Evolutionary conservation across 2,888 invertebrate genomes (phyloP).

Genomic region (Dendrolimus houi): DNA sequence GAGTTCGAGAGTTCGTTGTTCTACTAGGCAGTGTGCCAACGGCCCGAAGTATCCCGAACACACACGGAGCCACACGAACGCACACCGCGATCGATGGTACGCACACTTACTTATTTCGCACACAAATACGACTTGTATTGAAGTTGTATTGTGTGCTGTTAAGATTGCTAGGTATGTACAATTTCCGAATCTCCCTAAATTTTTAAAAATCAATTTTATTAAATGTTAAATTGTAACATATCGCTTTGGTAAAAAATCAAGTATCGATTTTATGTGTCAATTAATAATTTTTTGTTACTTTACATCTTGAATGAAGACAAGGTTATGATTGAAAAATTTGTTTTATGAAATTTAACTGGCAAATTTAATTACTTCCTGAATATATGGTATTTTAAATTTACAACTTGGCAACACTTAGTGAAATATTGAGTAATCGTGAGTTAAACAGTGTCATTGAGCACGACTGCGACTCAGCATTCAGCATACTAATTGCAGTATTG

Average conservation of each 20-base stretch:
- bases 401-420: constrained; percentile 10
- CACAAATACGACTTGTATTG: constrained; percentile 11
- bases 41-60: constrained; percentile 40
- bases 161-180: constrained; percentile 1
- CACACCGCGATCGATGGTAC: constrained; percentile 25
- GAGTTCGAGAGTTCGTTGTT: constrained; percentile 65
- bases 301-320: no score
- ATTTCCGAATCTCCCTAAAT: no score
- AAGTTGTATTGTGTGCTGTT: constrained; percentile 2
- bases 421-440: constrained; percentile 40
- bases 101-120: constrained; percentile 26
- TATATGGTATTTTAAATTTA: no score
- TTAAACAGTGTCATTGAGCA: constrained; percentile 41
- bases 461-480: constrained; percentile 18
- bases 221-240: no score
- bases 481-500: constrained; percentile 15
- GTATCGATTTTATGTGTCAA: no score
- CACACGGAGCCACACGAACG: constrained; percentile 27
- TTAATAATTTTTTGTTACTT: no score
- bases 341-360: no score
- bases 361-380: no score
- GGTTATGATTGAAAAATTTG: no score
- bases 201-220: no score
- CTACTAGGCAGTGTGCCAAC: constrained; percentile 73
- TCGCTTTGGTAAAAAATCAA: no score